Evolutionary conservation across 2,888 invertebrate species (phyloP).

Genomic region (Anaspis maculata): DNA sequence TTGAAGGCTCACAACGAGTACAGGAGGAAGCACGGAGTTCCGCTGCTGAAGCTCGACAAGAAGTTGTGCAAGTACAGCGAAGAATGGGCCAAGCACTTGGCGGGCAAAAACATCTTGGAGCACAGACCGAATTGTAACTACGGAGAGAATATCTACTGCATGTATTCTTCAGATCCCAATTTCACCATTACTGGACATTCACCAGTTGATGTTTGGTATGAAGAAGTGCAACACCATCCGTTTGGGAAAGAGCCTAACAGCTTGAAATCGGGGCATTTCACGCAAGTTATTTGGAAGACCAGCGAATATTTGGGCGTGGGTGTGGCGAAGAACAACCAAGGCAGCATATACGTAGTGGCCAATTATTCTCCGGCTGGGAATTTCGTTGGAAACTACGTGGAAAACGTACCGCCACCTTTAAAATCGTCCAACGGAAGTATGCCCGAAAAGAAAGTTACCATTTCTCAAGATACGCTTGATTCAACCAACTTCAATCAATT

Average conservation of each 20-base stretch:
- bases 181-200: slow-evolving; percentile 57
- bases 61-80: slow-evolving; percentile 59
- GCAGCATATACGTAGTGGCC: slow-evolving; percentile 76
- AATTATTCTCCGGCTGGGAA: slow-evolving; percentile 90
- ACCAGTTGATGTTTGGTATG: slow-evolving; percentile 74
- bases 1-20: slow-evolving; percentile 68
- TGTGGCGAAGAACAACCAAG: slow-evolving; percentile 59
- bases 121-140: slow-evolving; percentile 71
- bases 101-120: slow-evolving; percentile 56
- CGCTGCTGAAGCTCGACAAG: slow-evolving; percentile 55
- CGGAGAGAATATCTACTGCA: slow-evolving; percentile 77
- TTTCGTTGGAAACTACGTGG: slow-evolving; percentile 63
- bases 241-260: slow-evolving; percentile 56
- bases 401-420: slow-evolving; percentile 60
- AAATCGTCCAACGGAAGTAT: slow-evolving; percentile 8
- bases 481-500: slow-evolving; percentile 28
- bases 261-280: slow-evolving; percentile 60
- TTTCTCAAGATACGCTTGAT: slow-evolving; percentile 28
- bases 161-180: slow-evolving; percentile 64
- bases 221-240: slow-evolving; percentile 53
- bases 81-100: slow-evolving; percentile 64
- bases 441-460: slow-evolving; percentile 3
- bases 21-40: slow-evolving; percentile 60
- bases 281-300: slow-evolving; percentile 63
- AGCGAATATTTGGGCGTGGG: slow-evolving; percentile 61